phyloP scores from a whole-genome alignment of 2,888 invertebrate species.

The Dendrolimus pini region DNA sequence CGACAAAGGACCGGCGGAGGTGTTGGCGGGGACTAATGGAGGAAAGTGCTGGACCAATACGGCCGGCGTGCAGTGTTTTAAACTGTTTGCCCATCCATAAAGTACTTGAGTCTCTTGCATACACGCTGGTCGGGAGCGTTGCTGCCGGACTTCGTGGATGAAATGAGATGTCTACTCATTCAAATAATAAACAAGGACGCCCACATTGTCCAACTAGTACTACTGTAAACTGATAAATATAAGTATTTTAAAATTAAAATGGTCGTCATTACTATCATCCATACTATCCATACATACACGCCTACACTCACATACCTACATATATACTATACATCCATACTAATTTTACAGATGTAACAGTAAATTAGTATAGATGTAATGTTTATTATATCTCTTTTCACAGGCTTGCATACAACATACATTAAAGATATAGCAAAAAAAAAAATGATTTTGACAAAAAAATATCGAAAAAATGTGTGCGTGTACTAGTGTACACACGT shows the following conservation, averaged over 20 bases:
- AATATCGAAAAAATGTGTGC: too few relatives aligned
- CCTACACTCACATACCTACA: too few relatives aligned
- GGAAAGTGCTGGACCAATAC: slow-evolving; percentile 72
- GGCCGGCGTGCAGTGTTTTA: slow-evolving; percentile 71
- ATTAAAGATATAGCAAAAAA: too few relatives aligned
- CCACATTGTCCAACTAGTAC: slow-evolving; percentile 12
- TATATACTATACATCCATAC: too few relatives aligned
- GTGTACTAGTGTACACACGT: too few relatives aligned
- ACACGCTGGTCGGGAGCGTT: slow-evolving; percentile 34
- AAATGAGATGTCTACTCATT: slow-evolving; percentile 38
- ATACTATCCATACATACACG: too few relatives aligned
- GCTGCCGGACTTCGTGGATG: slow-evolving; percentile 29
- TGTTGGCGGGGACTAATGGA: slow-evolving; percentile 70
- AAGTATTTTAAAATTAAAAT: not conserved
- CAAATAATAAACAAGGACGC: slow-evolving; percentile 31
- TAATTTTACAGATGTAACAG: too few relatives aligned
- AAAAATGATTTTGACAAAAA: too few relatives aligned
- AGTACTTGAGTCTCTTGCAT: slow-evolving; percentile 53
- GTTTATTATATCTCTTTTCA: too few relatives aligned
- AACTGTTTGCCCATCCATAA: slow-evolving; percentile 75
- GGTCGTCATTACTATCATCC: too few relatives aligned
- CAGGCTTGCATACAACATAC: too few relatives aligned
- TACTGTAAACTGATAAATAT: not conserved
- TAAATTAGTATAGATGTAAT: too few relatives aligned
- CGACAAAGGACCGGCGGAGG: slow-evolving; percentile 62